Percentiles rank a stretch among this genome's conserved stretches.
Conservation (phyloP, 1,140 invertebrate genomes). For the Cyrtorhinus lividipennis region DNA sequence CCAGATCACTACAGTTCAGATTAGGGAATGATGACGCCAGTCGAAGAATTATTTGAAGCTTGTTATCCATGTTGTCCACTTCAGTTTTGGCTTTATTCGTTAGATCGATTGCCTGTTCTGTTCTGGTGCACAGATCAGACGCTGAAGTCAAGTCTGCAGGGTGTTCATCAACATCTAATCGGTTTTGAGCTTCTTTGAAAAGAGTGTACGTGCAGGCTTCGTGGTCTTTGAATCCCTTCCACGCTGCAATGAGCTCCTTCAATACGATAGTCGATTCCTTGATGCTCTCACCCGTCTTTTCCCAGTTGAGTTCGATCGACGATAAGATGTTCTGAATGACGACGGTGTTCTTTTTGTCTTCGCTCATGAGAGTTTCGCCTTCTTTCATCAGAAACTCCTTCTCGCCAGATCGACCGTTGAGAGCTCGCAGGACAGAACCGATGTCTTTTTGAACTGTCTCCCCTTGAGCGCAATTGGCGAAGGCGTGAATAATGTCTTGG, state of each 20-base stretch:
- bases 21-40: constrained; percentile 57
- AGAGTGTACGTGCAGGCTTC: constrained; percentile 47
- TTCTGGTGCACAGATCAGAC: constrained; percentile 46
- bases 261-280: constrained; percentile 34
- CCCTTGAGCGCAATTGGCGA: constrained; percentile 31
- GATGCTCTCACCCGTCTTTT: constrained; percentile 47
- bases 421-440: constrained; percentile 34
- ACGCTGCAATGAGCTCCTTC: constrained; percentile 48
- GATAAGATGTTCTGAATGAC: constrained; percentile 62
- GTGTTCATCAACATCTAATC: constrained; percentile 38
- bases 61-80: constrained; percentile 58
- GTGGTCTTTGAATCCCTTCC: constrained; percentile 34
- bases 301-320: constrained; percentile 60
- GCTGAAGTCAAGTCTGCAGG: constrained; percentile 48
- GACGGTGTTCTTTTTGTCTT: constrained; percentile 61
- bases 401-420: constrained; percentile 33
- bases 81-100: constrained; percentile 56
- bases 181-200: constrained; percentile 46
- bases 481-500: constrained; percentile 23
- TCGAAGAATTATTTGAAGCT: constrained; percentile 50
- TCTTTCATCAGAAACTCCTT: constrained; percentile 50
- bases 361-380: constrained; percentile 58
- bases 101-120: constrained; percentile 54
- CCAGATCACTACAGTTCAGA: constrained; percentile 44
- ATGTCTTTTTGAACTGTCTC: constrained; percentile 18